Evolutionary conservation across 2,113 vertebrate genomes (phyloP), one percentile per base, ranked within the genome.

Genomic region (Chamaetylas fuelleborni): DNA sequence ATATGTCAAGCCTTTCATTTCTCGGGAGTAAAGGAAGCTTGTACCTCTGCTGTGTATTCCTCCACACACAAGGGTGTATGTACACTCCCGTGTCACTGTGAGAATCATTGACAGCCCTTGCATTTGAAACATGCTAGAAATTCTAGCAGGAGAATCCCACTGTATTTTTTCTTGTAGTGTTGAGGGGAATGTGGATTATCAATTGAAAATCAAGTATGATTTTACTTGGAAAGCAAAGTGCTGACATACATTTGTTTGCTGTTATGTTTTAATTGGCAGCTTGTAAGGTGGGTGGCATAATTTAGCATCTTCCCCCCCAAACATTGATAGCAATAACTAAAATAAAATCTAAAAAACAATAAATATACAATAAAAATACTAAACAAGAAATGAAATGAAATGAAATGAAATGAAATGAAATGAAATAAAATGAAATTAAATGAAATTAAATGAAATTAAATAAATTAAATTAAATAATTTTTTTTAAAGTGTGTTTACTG

Each of bases 1-100:
- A 97, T 97, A 98, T 93, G 94, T 97, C 91, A 96, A 81, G 82
- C 60, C 64, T 93, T 96, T 97, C 28, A 92, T 96, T 92, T 91
- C 90, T 93, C 7, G 29, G 66, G 92, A 94, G 79, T 92, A 88
- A 97, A 95, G 84, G 77, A 96, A 97, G 84, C 95, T 95, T 97
- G 94, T 97, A 97, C 54, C 73, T 67, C 62, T 95, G 58, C 20
- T 81, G 34, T 81, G 22, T 87, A 48, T 93, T 93, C 40, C 33
- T 93, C 42, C 34, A 45, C 54, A 45, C 61, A 62, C 19, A 38
- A 45, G 50, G 25, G 45, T 93, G n/a, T 76, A 22, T 76, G 60
- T 74, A 74, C 70, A 62, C 77, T 80, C 47, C 50, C 78, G 85
- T 82, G 28, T 96, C 84, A 61, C 69, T 90, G 74, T 61, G 77